phyloP scores from a whole-genome alignment of 2,888 invertebrate genomes.

The Escarpia spicata region DNA sequence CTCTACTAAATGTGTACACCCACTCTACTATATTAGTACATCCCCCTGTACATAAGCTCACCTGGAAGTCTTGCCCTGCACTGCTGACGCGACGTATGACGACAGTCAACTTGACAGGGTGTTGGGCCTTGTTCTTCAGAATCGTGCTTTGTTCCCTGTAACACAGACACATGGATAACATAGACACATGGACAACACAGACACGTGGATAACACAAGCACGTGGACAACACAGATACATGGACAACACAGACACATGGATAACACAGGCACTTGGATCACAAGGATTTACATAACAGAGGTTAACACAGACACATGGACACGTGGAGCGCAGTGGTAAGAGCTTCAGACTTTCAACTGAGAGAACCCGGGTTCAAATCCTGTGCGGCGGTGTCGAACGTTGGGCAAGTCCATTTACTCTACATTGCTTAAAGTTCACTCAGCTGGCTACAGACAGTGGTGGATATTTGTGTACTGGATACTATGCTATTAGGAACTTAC shows the following conservation, averaged over 20 bases:
- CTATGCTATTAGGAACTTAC: too few relatives aligned
- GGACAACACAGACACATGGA: background rate
- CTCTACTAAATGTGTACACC: background rate
- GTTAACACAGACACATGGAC: too few relatives aligned
- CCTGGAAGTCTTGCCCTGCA: conserved; percentile 26
- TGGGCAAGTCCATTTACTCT: too few relatives aligned
- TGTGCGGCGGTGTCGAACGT: too few relatives aligned
- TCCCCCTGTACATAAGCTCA: background rate
- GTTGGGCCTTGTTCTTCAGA: conserved; percentile 29
- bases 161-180: background rate
- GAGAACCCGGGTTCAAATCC: too few relatives aligned
- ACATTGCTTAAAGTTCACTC: too few relatives aligned
- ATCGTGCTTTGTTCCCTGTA: conserved; percentile 28
- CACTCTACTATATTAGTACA: background rate
- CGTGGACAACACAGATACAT: background rate
- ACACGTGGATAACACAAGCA: background rate
- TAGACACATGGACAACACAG: background rate
- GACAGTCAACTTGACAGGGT: conserved; percentile 29
- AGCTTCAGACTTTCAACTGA: too few relatives aligned
- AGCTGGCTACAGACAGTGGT: too few relatives aligned
- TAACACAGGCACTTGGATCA: background rate
- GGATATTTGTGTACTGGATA: too few relatives aligned
- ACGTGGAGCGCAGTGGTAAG: too few relatives aligned
- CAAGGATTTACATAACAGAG: too few relatives aligned
- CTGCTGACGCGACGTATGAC: conserved; percentile 18